Conservation (phyloP, 2,113 vertebrate genomes). For the Noturus placidus region DNA sequence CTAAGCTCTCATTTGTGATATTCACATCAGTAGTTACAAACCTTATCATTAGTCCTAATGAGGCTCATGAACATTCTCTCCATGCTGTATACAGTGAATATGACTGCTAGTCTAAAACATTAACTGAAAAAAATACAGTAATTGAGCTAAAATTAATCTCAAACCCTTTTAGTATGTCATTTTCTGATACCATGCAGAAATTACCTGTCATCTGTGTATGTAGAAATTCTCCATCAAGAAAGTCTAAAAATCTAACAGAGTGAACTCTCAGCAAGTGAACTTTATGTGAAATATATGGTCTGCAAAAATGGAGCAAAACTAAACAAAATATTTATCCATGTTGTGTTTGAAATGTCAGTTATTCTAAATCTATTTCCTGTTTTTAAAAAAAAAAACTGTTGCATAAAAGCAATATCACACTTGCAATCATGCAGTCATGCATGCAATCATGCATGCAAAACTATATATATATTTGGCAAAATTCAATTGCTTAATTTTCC, state of each 20-base stretch:
- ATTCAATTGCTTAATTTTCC: too few relatives aligned
- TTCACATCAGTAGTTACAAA: constrained; percentile 31
- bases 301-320: too few relatives aligned
- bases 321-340: too few relatives aligned
- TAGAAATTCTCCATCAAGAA: not conserved
- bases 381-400: too few relatives aligned
- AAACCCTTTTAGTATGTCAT: not conserved
- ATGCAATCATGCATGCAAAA: too few relatives aligned
- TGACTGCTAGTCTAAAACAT: not conserved
- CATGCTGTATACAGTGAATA: not conserved
- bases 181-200: constrained; percentile 8
- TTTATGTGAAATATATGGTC: not conserved
- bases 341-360: too few relatives aligned
- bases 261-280: not conserved
- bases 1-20: constrained; percentile 28
- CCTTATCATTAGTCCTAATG: not conserved
- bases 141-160: constrained; percentile 20
- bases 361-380: too few relatives aligned
- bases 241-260: not conserved
- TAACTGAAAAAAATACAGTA: not conserved
- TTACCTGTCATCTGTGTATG: not conserved
- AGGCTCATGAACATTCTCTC: not conserved
- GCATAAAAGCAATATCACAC: too few relatives aligned
- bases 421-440: too few relatives aligned
- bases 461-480: too few relatives aligned